A percentile compares a stretch with the other conserved stretches of the same genome.
Conservation (phyloP, 2,888 invertebrate genomes). For the Apantesis nais region DNA sequence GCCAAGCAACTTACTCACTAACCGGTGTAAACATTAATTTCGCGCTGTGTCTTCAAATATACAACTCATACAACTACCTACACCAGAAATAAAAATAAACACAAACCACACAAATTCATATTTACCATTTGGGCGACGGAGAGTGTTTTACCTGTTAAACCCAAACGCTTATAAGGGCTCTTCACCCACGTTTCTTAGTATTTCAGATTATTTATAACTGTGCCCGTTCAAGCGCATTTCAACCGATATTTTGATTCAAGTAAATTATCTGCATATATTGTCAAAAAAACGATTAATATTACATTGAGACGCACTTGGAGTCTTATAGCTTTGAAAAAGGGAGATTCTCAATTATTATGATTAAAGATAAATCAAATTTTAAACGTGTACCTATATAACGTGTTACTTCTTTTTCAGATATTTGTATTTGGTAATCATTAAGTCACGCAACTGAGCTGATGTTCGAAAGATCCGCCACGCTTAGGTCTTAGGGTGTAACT, state of each 20-base stretch:
- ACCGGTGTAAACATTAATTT: slow-evolving; percentile 1
- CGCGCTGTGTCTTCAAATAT: background rate
- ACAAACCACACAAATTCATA: too few relatives aligned
- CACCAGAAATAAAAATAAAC: background rate
- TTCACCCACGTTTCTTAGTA: slow-evolving; percentile 15
- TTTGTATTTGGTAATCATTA: too few relatives aligned
- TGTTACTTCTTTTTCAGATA: too few relatives aligned
- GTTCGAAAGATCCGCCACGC: too few relatives aligned
- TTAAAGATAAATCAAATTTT: too few relatives aligned
- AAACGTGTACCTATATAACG: too few relatives aligned
- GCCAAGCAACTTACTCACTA: background rate
- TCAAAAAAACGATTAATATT: background rate
- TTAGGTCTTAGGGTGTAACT: too few relatives aligned
- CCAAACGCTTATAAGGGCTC: slow-evolving; percentile 2
- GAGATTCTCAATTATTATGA: too few relatives aligned
- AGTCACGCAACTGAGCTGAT: too few relatives aligned
- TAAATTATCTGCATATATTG: background rate
- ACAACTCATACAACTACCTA: background rate
- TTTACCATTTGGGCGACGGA: background rate
- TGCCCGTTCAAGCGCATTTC: background rate
- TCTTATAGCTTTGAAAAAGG: too few relatives aligned
- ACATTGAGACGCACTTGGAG: too few relatives aligned
- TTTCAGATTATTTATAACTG: background rate
- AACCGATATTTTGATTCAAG: background rate
- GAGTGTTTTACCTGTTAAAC: slow-evolving; percentile 14